Percentiles rank a stretch among this genome's conserved stretches.
Conservation (phyloP, 2,113 vertebrate species). For the Rhabdomys dilectus region DNA sequence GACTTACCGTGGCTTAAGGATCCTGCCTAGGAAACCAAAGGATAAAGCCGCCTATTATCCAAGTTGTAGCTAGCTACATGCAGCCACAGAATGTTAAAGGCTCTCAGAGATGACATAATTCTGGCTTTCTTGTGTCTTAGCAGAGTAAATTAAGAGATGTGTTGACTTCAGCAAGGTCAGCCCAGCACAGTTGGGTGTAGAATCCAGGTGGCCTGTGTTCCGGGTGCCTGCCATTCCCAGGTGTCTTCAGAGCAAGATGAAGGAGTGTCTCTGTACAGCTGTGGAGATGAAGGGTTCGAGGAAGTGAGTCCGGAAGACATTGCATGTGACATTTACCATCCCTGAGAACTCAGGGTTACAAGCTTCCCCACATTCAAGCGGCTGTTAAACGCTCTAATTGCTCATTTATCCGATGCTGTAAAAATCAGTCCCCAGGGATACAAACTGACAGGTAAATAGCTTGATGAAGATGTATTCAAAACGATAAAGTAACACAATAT, state of each 20-base stretch:
- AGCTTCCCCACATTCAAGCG: conserved; percentile 64
- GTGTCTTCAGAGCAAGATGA: background rate
- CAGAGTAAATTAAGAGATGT: conserved; percentile 1
- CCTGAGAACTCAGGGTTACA: conserved; percentile 60
- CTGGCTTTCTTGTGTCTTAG: background rate
- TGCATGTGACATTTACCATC: conserved; percentile 70
- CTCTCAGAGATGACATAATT: background rate
- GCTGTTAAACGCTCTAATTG: conserved; percentile 76
- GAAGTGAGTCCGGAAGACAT: conserved; percentile 41
- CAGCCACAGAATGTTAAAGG: background rate
- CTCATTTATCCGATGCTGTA: conserved; percentile 73
- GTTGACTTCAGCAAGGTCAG: background rate
- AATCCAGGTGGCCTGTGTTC: background rate
- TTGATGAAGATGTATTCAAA: conserved; percentile 69
- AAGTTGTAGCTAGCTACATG: background rate
- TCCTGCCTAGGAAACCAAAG: background rate
- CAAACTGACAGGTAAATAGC: conserved; percentile 75
- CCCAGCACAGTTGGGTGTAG: background rate
- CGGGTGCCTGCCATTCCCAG: background rate
- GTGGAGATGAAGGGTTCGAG: background rate
- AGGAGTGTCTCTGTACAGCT: background rate
- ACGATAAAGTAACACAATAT: conserved; percentile 61
- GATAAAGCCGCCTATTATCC: background rate
- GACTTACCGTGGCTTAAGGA: background rate
- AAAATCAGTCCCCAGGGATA: conserved; percentile 65